phyloP scores from a whole-genome alignment of 2,797 vertebrate species.

The Oryzias sinensis region DNA sequence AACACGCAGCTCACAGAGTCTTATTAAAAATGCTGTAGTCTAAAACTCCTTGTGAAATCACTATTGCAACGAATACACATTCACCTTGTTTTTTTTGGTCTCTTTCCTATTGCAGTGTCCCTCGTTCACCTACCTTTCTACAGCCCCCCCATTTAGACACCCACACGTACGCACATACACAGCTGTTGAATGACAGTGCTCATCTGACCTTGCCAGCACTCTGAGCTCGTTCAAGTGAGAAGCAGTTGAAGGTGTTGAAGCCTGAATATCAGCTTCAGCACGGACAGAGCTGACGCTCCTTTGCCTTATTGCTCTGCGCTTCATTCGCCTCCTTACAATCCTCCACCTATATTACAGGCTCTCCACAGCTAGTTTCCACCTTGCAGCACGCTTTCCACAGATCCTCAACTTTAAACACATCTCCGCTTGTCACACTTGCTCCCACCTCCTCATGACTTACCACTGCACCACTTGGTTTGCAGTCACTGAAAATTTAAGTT shows the following conservation, averaged over 20 bases:
- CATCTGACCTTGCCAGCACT: conserved; percentile 61
- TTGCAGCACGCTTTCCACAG: conserved; percentile 9
- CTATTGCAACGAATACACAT: conserved; percentile 60
- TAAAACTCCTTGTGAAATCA: conserved; percentile 24
- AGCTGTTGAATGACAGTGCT: conserved; percentile 49
- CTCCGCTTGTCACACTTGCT: conserved; percentile 8
- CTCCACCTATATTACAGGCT: conserved; percentile 17
- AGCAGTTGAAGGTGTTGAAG: conserved; percentile 57
- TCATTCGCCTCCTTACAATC: conserved; percentile 50
- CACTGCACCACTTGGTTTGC: conserved; percentile 28
- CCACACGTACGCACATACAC: conserved; percentile 9
- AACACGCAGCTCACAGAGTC: conserved; percentile 19
- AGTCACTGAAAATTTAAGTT: conserved; percentile 23
- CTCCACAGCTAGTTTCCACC: conserved; percentile 41
- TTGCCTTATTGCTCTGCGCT: conserved; percentile 30
- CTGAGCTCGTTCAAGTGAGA: conserved; percentile 52
- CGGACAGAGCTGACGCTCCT: conserved; percentile 47
- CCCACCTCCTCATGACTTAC: conserved; percentile 17
- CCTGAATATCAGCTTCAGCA: conserved; percentile 29
- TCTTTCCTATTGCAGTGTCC: conserved; percentile 3
- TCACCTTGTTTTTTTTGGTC: conserved; percentile 40
- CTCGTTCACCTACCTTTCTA: too few relatives aligned
- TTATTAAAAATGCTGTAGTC: too few relatives aligned
- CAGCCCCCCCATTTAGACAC: not conserved
- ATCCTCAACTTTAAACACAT: conserved; percentile 14